Evolutionary conservation across 2,113 vertebrate species (phyloP), one percentile per base, ranked within the genome.

Genomic region (Microcebus tavaratra): DNA sequence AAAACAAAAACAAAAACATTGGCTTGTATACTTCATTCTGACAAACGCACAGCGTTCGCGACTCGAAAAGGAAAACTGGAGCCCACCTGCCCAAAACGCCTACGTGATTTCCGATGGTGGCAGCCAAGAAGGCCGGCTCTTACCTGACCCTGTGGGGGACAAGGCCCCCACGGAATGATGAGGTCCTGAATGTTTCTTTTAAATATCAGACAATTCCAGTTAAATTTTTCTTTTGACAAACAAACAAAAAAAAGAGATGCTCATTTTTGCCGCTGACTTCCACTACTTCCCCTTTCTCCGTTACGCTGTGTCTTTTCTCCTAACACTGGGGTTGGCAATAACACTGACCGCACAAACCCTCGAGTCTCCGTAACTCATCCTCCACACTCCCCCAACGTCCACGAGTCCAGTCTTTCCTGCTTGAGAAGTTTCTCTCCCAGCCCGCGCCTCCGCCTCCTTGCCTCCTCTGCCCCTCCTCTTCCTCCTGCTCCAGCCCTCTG

Each of bases 1-100:
- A 98, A 98, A 90, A 53, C n/a, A 8, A 45, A 45, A 45, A 45
- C 39, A 39, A 39, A 39, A 39, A 36, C 98, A 99, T 98, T 98
- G 99, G 99, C 98, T 99, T 98, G 99, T 98, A 99, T 99, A 99
- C 98, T 99, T 99, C 98, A 97, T 98, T 99, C 99, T 99, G 98
- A 99, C 99, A 99, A 99, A 99, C 99, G 99, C 99, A 99, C 99
- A 99, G 99, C 99, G 99, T 99, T 99, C 98, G 99, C 97, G 99
- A 99, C 98, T 99, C 99, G 3, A 98, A 98, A 99, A 98, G 98
- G 98, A 98, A 98, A 98, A 98, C 98, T 98, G 99, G 98, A 98
- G 98, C 98, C 98, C 93, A 80, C 98, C 98, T 98, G 75, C 96
- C 97, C 98, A 98, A 97, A 98, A 98, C 91, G 98, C 97, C 98